phyloP scores from a whole-genome alignment of 2,888 invertebrate species.

The Lampropteryx suffumata region DNA sequence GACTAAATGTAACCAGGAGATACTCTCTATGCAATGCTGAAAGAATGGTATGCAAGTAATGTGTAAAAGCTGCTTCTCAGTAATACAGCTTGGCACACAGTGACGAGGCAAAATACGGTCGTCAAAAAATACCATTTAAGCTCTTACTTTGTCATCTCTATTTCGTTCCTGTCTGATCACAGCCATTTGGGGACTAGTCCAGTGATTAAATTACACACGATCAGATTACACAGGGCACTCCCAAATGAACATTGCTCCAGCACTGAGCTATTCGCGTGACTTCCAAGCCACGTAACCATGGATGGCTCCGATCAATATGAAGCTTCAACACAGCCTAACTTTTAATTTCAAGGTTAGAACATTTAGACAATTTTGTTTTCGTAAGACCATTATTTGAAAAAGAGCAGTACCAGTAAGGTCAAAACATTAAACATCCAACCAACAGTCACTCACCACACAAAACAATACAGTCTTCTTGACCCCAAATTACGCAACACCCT shows the following conservation, averaged over 20 bases:
- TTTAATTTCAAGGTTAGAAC: slow-evolving; percentile 52
- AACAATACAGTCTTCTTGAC: no score
- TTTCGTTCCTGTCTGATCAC: slow-evolving; percentile 40
- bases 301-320: slow-evolving; percentile 59
- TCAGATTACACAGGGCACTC: slow-evolving; percentile 45
- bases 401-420: not conserved
- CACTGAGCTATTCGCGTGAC: slow-evolving; percentile 66
- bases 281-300: slow-evolving; percentile 49
- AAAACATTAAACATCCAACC: no score
- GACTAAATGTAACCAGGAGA: not conserved
- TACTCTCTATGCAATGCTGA: no score
- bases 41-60: no score
- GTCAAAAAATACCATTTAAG: not conserved
- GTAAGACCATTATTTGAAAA: not conserved
- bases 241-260: slow-evolving; percentile 50
- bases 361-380: slow-evolving; percentile 12
- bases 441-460: no score
- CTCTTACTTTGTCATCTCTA: slow-evolving; percentile 40
- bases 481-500: no score
- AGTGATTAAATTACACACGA: slow-evolving; percentile 24
- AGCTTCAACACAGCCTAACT: slow-evolving; percentile 46
- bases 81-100: no score
- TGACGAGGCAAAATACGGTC: no score
- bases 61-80: no score
- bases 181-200: slow-evolving; percentile 38